Base-by-base conservation (phyloP, 2,888 invertebrate species). In the Sialis fuliginosa region DNA sequence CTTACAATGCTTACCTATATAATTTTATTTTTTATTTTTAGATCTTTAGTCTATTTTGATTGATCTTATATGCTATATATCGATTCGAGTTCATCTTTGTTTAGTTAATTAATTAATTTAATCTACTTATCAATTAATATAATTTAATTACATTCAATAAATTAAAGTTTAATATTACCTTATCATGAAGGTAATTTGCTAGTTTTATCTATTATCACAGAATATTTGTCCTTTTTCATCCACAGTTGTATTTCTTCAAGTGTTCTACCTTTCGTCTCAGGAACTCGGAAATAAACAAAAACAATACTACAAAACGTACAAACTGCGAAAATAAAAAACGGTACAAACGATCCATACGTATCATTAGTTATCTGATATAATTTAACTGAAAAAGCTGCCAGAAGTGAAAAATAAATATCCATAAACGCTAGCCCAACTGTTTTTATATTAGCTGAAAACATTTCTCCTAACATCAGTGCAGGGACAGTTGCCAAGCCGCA, bases 191-290 rank as follows among this genome's bases (percentile, higher is more conserved):
- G 22, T 22, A 22, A 22, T 22, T 22, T 22, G 22, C 22, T 22
- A 22, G 22, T 22, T 22, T 22, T 22, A 22, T 22, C 22, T 22
- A 22, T 4, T 22, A 22, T 22, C 22, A 22, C 22, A 22, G 22
- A 22, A 22, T 22, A 22, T 4, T 22, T 22, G 22, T 22, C 22
- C 4, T 37, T 37, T 52, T 70, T 68, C 5, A 45, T n/a, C 34
- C 32, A 33, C 35, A 47, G n/a, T 42, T 47, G 47, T 30, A 47
- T 47, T 30, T 47, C 47, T 42, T 47, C 47, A 6, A 47, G 12
- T 8, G 42, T 42, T 35, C 37, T 42, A 12, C 40, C 40, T 34
- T 42, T 47, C 6, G 47, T 47, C 42, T 47, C 47, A n/a, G 47
- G 47, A 13, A 47, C 30, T 52, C 71, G 62, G 9, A 35, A 9